Conservation (phyloP, 2,113 vertebrate genomes). For the Xerus inauris region DNA sequence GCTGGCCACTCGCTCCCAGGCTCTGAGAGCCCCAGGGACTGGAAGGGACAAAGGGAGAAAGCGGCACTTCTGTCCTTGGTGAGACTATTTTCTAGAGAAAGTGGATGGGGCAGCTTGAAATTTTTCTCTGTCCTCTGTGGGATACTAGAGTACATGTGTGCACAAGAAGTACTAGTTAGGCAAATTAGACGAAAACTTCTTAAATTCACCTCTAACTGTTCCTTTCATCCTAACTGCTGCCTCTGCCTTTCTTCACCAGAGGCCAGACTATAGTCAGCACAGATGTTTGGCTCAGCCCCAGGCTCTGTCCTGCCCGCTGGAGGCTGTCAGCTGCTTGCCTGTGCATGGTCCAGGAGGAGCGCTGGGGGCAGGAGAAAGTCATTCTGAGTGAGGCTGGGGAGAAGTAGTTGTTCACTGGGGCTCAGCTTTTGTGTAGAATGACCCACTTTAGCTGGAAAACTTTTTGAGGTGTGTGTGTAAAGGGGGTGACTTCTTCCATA, state of each 20-base stretch:
- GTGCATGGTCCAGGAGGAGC: background rate
- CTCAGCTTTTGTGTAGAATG: slow-evolving; percentile 61
- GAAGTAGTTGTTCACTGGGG: background rate
- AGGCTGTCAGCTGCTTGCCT: slow-evolving; percentile 18
- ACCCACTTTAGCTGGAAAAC: slow-evolving; percentile 78
- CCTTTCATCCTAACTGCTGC: background rate
- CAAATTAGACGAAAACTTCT: slow-evolving; percentile 45
- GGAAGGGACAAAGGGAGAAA: slow-evolving; percentile 26
- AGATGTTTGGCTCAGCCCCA: slow-evolving; percentile 75
- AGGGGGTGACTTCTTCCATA: background rate
- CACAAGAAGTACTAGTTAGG: background rate
- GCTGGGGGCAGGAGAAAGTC: background rate
- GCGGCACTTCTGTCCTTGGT: background rate
- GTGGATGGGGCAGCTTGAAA: background rate
- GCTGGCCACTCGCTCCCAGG: background rate
- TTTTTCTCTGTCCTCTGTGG: background rate
- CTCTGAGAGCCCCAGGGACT: background rate
- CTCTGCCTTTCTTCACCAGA: slow-evolving; percentile 21
- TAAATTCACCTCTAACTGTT: background rate
- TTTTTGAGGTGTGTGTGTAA: slow-evolving; percentile 56
- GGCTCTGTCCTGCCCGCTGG: background rate
- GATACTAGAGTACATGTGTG: background rate
- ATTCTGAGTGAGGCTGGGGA: slow-evolving; percentile 12
- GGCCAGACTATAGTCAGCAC: background rate
- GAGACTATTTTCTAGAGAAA: slow-evolving; percentile 21